Conservation (phyloP, 2,113 vertebrate species). For the Melanerpes formicivorus region DNA sequence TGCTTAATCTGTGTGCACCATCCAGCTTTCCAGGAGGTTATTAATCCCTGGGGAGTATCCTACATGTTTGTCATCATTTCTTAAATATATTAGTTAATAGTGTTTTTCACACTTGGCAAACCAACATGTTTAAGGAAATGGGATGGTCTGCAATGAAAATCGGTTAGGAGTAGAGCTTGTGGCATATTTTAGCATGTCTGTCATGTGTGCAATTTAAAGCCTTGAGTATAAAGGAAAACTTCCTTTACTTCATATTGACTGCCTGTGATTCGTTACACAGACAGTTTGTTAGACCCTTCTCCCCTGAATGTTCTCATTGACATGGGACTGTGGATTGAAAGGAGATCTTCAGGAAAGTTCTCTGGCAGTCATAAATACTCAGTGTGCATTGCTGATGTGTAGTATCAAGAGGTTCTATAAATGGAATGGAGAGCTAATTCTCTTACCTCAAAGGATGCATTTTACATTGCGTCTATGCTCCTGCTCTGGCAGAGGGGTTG, state of each 20-base stretch:
- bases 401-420: too few relatives aligned
- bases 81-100: conserved; percentile 40
- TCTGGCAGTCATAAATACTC: neutral
- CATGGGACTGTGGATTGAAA: conserved; percentile 15
- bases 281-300: neutral
- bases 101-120: conserved; percentile 40
- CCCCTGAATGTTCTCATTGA: conserved; percentile 13
- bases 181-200: neutral
- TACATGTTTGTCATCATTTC: conserved; percentile 37
- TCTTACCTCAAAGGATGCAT: neutral
- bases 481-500: too few relatives aligned
- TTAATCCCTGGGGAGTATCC: conserved; percentile 43
- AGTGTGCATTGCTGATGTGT: neutral
- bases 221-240: neutral
- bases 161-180: neutral
- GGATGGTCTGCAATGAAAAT: neutral
- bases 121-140: conserved; percentile 16
- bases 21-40: conserved; percentile 53
- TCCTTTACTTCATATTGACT: neutral
- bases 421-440: neutral
- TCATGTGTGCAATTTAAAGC: neutral
- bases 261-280: neutral
- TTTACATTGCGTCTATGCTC: neutral
- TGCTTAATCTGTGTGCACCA: conserved; percentile 53
- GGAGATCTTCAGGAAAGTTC: neutral